Base-by-base conservation (phyloP, 2,113 vertebrate species). In the Rhabdornis inornatus region DNA sequence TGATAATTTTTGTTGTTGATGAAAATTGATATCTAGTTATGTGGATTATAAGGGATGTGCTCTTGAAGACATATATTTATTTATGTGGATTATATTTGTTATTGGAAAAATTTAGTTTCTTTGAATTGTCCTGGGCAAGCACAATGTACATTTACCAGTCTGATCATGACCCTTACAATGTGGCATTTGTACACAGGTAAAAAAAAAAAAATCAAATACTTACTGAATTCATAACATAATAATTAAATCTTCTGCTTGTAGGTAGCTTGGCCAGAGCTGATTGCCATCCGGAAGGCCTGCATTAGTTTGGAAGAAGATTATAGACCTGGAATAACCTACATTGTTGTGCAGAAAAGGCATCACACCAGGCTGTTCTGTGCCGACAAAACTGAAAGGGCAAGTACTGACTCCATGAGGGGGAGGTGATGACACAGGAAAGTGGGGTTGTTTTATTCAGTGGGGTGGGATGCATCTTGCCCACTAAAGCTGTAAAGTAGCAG, bases 241-340 rank as follows among this genome's bases (percentile, higher is more conserved):
- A 39, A 24, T 69, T 25, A 30, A 53, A 65, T 76, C 31, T 86
- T 96, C 42, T 57, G 25, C 78, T 97, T 70, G 47, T 95, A 99
- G 99, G 99, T 99, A 59, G 99, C 99, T 24, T 99, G 99, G 99
- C 99, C 99, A 8, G 99, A 99, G 96, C 98, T 99, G 72, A 99
- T 99, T 5, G 99, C 99, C 66, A 99, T 99, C 96, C 98, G 99
- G 94, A 99, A 99, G 97, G 99, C 99, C 25, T 99, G 99, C 57
- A 99, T 99, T 97, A 99, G 99, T 95, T 98, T 99, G 97, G 99
- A 99, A 93, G 99, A 99, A 97, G 99, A 99, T 92, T 99, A 99
- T 37, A 97, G 99, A 94, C 99, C 99, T 14, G 99, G 99, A 77
- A 99, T 99, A 95, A 99, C 99, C 53, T 99, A 99, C 96, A 99